phyloP scores from a whole-genome alignment of 2,888 invertebrate species.

The Lycophotia porphyrea region DNA sequence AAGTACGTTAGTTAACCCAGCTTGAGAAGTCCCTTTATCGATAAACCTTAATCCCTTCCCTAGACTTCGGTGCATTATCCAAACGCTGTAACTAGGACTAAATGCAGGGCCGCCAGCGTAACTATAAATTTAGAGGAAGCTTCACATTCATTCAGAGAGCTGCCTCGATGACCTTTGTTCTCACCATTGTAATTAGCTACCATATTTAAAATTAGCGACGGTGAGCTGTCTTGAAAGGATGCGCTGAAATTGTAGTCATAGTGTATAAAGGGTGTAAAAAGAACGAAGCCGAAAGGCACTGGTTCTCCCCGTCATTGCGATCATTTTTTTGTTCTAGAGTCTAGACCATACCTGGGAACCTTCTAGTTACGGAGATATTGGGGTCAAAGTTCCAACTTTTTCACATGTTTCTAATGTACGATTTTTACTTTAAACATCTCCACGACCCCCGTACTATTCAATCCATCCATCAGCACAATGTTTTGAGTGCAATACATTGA shows the following conservation, averaged over 20 bases:
- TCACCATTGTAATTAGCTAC: slow-evolving; percentile 44
- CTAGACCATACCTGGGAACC: too few species aligned
- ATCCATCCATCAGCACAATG: too few species aligned
- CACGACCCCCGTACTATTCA: too few species aligned
- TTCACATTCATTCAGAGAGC: slow-evolving; percentile 68
- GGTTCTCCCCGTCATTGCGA: too few species aligned
- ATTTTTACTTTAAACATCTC: too few species aligned
- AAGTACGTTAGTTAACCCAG: neutral
- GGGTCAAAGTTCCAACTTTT: too few species aligned
- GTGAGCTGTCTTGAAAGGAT: neutral
- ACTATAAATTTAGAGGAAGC: slow-evolving; percentile 75
- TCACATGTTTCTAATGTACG: too few species aligned
- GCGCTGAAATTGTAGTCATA: neutral
- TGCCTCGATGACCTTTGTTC: slow-evolving; percentile 55
- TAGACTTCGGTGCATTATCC: slow-evolving; percentile 56
- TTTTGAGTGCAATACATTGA: too few species aligned
- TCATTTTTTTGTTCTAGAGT: too few species aligned
- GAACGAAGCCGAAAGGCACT: too few species aligned
- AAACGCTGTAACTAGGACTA: slow-evolving; percentile 71
- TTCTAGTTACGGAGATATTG: too few species aligned
- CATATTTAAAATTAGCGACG: slow-evolving; percentile 33
- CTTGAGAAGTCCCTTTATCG: slow-evolving; percentile 27
- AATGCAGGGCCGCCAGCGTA: slow-evolving; percentile 76
- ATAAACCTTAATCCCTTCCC: slow-evolving; percentile 61
- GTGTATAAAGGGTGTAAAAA: too few species aligned